Base-by-base conservation (phyloP, 2,113 vertebrate species). In the Eudyptes chrysolophus region DNA sequence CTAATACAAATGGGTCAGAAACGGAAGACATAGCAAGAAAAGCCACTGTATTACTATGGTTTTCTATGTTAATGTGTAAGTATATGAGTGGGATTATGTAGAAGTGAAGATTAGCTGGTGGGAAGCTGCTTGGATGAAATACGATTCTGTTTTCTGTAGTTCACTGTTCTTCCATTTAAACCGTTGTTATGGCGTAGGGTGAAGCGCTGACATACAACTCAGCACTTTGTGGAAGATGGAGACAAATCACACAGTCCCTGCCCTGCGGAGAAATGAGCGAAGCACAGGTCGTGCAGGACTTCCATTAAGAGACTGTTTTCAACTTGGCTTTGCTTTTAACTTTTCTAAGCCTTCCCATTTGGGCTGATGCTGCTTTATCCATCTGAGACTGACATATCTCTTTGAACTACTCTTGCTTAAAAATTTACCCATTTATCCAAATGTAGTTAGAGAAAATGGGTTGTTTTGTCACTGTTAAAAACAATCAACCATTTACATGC, bases 281-380 rank as follows among this genome's bases (percentile, higher is more conserved):
- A 74, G 86, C 60, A 36, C 36, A 27, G 80, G 46, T 87, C 25
- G 1, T 61, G 44, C 83, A 65, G 58, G 22, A 27, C 58, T 96
- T 88, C 71, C 40, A n/a, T 90, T 90, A 92, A 36, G 60, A 74
- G 54, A 19, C 22, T 84, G 9, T 86, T 95, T 92, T 80, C 72
- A 71, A 6, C 80, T 74, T 87, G 34, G 36, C 72, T 87, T 91
- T 87, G 72, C 76, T 89, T 89, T 90, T 87, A 90, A 71, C 36
- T 92, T 92, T 48, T 55, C 51, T 38, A 58, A 84, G 68, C 32
- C 18, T 62, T 70, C 64, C 21, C 32, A 19, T 75, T 77, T 80
- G 71, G 62, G 40, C 60, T 77, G 83, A 57, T 84, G 64, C 60
- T 84, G 46, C 51, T 91, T 62, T 84, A 62, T 91, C 48, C 60